Evolutionary conservation across 1,140 invertebrate genomes (phyloP), one percentile per base, ranked within the genome.

Genomic region (Leguminivora glycinivorella): DNA sequence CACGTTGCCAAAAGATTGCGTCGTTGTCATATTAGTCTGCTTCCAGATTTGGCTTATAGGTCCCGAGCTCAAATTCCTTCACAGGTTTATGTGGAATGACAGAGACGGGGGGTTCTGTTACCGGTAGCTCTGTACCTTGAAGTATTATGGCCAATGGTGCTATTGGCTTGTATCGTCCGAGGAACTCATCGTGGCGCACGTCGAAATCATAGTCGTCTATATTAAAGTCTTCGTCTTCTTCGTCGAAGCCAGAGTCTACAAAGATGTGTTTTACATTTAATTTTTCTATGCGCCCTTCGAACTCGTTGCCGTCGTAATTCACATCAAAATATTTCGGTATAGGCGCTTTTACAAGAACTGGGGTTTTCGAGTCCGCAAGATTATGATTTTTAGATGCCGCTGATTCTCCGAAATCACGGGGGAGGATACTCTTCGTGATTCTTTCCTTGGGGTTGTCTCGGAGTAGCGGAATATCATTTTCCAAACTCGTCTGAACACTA

Each of bases 211-310:
- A 90, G 63, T 90, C 88, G 38, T 87, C 81, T 17, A 89, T 29
- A 75, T 83, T 88, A 56, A 88, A 89, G 69, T 90, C 88, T 73
- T 89, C 87, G 26, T 90, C 88, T 77, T 90, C 88, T 29, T 86
- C 82, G 70, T 89, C 88, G 1, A 1, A 6, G n/a, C 75, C 76
- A 0, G 83, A 85, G 52, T 88, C 87, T 29, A n/a, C 47, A 19
- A 7, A 4, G 47, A 68, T 56, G 4, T 71, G 70, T 43, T 74
- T 81, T 47, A 68, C 47, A 10, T 72, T 76, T 66, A 69, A 72
- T 66, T 69, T 72, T 56, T 63, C 81, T 5, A 72, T 58, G 66
- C 79, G 80, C 5, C 69, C 70, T 78, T 82, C 82, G 73, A 85
- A 85, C 74, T 88, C 83, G 43, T 82, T n/a, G n/a, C n/a, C 82